Base-by-base conservation (phyloP, 2,888 invertebrate genomes). In the Polydrusus pterygomalis region DNA sequence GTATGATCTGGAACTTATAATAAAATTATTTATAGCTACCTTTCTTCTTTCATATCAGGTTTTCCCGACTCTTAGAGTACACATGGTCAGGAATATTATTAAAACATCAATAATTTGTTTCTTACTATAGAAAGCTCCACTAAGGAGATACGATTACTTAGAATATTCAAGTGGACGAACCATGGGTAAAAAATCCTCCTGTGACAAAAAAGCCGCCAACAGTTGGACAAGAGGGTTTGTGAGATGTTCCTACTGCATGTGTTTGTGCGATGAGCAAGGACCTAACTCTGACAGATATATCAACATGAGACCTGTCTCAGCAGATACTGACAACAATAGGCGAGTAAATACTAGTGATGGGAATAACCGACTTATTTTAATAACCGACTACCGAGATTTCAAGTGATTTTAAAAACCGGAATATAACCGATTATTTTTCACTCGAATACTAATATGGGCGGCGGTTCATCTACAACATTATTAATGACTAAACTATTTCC, bases 201-300 rank as follows among this genome's bases (percentile, higher is more conserved):
- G 94, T 84, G 79, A 83, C 15, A 86, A 88, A 13, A 92, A 91
- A 40, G 88, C 89, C 89, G 93, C 93, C 75, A 93, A 95, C 82
- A 95, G 95, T 78, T 96, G 96, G 95, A 96, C 95, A 95, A 91
- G 96, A 67, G 96, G 94, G 92, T 84, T 96, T 58, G 93, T 96
- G 93, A 93, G 93, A 86, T 96, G 96, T 86, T 95, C 95, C 49
- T 96, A 95, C 87, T 97, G 96, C 87, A 91, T 96, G 88, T 97
- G 96, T 83, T 89, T 94, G 49, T 97, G 96, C 87, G 96, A 96
- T 85, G 95, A 95, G 83, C 84, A 87, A 62, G 91, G 90, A 68
- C 82, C 89, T 0, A 89, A 89, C 78, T 95, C 95, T 0, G 94
- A 96, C 86, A 91, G 96, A 78, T 95, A 93, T 88, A 93, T 96